Conservation (phyloP, 1,140 invertebrate genomes). For the Saxidomus purpurata region DNA sequence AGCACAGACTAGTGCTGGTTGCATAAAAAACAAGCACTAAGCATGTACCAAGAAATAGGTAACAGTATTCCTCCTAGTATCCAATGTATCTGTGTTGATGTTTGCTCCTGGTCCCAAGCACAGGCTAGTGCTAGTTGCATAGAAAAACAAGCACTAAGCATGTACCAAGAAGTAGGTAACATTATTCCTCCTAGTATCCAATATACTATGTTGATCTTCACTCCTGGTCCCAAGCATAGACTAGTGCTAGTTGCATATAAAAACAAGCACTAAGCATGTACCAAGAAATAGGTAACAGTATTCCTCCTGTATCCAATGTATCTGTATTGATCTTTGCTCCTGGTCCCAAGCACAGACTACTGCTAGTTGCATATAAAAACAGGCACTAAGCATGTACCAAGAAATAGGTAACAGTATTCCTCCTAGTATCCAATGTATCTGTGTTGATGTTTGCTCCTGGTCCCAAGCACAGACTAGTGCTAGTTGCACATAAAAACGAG, state of each 20-base stretch:
- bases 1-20: neutral
- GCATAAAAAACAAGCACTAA: neutral
- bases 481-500: constrained; percentile 17
- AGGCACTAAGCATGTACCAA: constrained; percentile 35
- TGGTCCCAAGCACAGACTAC: constrained; percentile 21
- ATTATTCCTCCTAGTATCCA: neutral
- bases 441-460: too few species aligned
- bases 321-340: too few species aligned
- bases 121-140: constrained; percentile 12
- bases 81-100: neutral
- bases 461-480: constrained; percentile 42
- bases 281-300: too few species aligned
- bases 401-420: too few species aligned
- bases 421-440: too few species aligned
- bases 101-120: neutral
- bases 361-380: constrained; percentile 23
- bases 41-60: neutral
- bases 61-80: neutral
- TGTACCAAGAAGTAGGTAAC: constrained; percentile 4
- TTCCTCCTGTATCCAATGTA: too few species aligned
- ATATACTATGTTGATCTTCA: neutral
- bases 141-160: neutral
- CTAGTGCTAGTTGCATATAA: neutral
- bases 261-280: neutral
- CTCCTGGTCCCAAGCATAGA: neutral